These are phyloP conservation scores for Takifugu bimaculatus DNA, from an alignment of 2,113 vertebrate species.

Conservation along the genomic window DNA sequence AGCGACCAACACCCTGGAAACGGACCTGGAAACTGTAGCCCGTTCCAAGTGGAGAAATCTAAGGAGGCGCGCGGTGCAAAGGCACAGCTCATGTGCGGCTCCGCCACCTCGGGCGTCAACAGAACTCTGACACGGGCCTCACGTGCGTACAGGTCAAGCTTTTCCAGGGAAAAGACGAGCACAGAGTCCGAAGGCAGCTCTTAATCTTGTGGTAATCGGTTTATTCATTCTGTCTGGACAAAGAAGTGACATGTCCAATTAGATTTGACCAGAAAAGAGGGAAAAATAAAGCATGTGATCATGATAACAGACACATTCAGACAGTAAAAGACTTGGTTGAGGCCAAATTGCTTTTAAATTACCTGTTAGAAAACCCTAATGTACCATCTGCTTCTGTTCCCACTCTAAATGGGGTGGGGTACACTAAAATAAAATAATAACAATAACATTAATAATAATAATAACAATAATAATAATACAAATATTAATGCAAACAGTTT, in stretches of 20 bases:
- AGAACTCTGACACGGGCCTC: no score
- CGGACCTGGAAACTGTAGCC: no score
- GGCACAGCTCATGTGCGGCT: no score
- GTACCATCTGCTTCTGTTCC: conserved; percentile 37
- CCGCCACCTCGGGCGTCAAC: no score
- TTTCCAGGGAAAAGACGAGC: conserved; percentile 6
- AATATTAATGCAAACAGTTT: conserved; percentile 48
- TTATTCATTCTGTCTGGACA: conserved; percentile 76
- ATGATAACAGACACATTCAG: conserved; percentile 70
- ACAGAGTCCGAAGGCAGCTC: conserved; percentile 46
- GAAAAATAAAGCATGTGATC: conserved; percentile 47
- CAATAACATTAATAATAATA: conserved; percentile 49
- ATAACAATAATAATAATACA: conserved; percentile 52
- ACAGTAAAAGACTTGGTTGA: conserved; percentile 42
- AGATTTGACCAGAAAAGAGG: conserved; percentile 57
- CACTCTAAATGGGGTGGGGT: conserved; percentile 23
- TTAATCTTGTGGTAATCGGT: conserved; percentile 70
- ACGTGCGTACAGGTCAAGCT: neutral
- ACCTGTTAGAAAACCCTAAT: conserved; percentile 16
- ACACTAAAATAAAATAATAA: conserved; percentile 44
- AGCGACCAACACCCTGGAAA: no score
- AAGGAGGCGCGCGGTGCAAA: no score
- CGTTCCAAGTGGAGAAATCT: no score
- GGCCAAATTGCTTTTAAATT: conserved; percentile 40
- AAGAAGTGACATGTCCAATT: conserved; percentile 58